phyloP scores from a whole-genome alignment of 1,140 invertebrate genomes.

The Lepidostoma basale region DNA sequence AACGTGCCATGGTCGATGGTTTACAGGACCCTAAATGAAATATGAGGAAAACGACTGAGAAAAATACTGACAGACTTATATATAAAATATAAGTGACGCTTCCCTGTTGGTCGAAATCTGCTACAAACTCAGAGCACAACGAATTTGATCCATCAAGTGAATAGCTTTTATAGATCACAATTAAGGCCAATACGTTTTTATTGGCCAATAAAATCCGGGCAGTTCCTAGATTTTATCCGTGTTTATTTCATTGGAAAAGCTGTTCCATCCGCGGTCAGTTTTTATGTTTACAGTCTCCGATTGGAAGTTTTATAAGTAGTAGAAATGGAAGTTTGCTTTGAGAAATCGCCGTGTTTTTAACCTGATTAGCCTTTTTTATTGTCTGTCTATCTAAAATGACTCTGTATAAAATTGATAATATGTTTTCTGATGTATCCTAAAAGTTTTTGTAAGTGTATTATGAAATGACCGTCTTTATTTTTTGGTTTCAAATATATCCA shows the following conservation, averaged over 20 bases:
- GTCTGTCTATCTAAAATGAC: background rate
- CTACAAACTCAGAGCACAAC: no score
- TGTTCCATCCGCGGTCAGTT: no score
- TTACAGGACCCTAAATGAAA: no score
- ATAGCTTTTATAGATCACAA: conserved; percentile 6
- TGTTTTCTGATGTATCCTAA: background rate
- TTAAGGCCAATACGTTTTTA: conserved; percentile 12
- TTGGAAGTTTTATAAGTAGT: background rate
- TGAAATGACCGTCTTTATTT: no score
- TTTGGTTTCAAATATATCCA: no score
- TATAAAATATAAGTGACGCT: no score
- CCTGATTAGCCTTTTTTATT: background rate
- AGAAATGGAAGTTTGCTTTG: background rate
- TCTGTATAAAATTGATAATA: background rate
- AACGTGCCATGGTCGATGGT: no score
- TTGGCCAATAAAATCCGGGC: background rate
- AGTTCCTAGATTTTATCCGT: conserved; percentile 8
- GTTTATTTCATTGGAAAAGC: background rate
- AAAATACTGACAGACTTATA: no score
- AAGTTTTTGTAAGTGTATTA: no score
- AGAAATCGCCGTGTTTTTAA: background rate
- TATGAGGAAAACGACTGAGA: no score
- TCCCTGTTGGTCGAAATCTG: no score
- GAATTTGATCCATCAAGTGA: conserved; percentile 4
- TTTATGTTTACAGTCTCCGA: no score